These are phyloP conservation scores for Myanophis thanlyinensis DNA, from an alignment of 2,113 vertebrate species.

Conservation along the genomic window DNA sequence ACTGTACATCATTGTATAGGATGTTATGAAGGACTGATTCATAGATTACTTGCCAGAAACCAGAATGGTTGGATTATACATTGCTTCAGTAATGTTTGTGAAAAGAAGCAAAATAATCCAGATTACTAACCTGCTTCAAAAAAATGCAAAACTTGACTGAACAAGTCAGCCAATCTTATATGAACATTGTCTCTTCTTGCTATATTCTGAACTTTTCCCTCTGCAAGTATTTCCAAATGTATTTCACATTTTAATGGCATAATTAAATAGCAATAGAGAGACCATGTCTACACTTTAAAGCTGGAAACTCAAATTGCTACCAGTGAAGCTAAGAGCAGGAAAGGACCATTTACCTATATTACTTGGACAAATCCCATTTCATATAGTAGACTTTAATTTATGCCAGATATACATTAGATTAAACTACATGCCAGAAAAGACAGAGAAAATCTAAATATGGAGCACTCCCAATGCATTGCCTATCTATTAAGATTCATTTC, in stretches of 20 bases:
- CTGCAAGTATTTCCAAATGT: neutral
- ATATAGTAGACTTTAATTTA: neutral
- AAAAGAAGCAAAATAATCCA: neutral
- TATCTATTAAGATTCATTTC: constrained; percentile 24
- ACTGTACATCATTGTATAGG: too few species aligned
- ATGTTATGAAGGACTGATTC: neutral
- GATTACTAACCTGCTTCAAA: neutral
- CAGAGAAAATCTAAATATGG: constrained; percentile 29
- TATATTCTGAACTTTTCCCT: neutral
- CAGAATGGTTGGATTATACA: neutral
- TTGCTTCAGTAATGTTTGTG: neutral
- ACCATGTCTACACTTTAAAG: neutral
- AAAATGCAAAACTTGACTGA: neutral
- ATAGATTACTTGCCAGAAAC: neutral
- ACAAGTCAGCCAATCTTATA: neutral
- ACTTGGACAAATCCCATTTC: neutral
- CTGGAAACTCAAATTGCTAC: neutral
- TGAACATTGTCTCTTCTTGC: neutral
- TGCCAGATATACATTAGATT: neutral
- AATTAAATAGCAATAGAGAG: neutral
- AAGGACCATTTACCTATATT: neutral
- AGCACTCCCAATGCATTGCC: constrained; percentile 6
- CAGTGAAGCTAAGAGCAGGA: constrained; percentile 24
- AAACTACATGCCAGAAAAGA: constrained; percentile 8
- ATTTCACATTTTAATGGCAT: neutral